Base-by-base conservation (phyloP, 2,113 vertebrate genomes). In the Ondatra zibethicus region DNA sequence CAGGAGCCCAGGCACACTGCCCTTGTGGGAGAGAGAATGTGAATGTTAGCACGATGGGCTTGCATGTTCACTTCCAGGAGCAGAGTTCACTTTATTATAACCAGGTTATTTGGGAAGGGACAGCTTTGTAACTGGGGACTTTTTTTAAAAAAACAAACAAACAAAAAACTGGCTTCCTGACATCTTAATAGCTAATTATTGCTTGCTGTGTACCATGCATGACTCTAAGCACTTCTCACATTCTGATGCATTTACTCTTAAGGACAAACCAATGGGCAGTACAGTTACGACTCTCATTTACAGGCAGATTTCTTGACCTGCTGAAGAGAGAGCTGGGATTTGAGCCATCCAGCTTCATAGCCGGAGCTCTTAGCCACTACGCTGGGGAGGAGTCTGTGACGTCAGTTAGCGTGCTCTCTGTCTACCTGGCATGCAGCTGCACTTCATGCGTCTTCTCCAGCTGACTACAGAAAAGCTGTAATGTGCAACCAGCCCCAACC, bases 81-180 rank as follows among this genome's bases (percentile, higher is more conserved):
- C 93, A 96, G 95, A 96, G 93, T 73, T 81, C 76, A 93, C 93
- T 92, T 97, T 85, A 89, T 92, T 55, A 66, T 73, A 73, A 95
- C 9, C 58, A 92, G 81, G 86, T 91, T 92, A 94, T 75, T 96
- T 92, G 77, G 86, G 81, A 93, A 92, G 73, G 81, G 96, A 89
- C 70, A 88, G 80, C 78, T 91, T 85, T 78, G 93, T 42, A 86
- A 58, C 89, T 68, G 36, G 52, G 93, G 81, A 93, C 39, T 63
- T 19, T 75, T 93, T 66, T 45, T 5, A 72, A n/a, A n/a, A n/a
- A n/a, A n/a, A n/a, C n/a, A n/a, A n/a, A n/a, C n/a, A n/a, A n/a
- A n/a, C n/a, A n/a, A n/a, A n/a, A n/a, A n/a, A n/a, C 72, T 92
- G 6, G 42, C 84, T 21, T 68, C 63, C 52, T 47, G 66, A 87